phyloP scores from a whole-genome alignment of 2,113 vertebrate genomes.

The Larimichthys polyactis region DNA sequence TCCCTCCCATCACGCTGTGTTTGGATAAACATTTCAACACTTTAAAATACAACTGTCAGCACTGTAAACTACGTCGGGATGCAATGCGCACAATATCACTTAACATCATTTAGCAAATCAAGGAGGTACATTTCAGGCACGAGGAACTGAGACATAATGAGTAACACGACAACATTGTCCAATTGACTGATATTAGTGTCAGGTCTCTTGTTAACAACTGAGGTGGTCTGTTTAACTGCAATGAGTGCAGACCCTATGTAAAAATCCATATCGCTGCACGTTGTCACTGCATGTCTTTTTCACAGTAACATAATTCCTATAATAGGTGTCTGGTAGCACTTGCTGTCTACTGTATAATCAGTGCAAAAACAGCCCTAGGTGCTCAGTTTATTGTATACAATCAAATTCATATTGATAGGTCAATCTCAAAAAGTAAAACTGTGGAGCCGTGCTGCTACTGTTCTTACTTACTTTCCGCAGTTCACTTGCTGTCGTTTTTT shows the following conservation, averaged over 20 bases:
- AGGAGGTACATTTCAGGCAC: slow-evolving; percentile 23
- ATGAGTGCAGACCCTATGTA: slow-evolving; percentile 24
- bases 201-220: slow-evolving; percentile 66
- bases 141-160: slow-evolving; percentile 56
- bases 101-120: slow-evolving; percentile 53
- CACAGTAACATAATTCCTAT: slow-evolving; percentile 57
- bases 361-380: slow-evolving; percentile 38
- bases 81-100: slow-evolving; percentile 35
- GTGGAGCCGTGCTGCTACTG: slow-evolving; percentile 9
- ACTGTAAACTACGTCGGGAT: slow-evolving; percentile 42
- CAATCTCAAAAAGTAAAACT: slow-evolving; percentile 32
- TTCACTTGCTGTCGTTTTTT: slow-evolving; percentile 43
- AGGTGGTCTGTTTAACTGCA: slow-evolving; percentile 25
- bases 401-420: slow-evolving; percentile 48
- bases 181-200: slow-evolving; percentile 78
- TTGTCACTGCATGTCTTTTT: slow-evolving; percentile 60
- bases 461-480: slow-evolving; percentile 12
- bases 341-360: slow-evolving; percentile 43
- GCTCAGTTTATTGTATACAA: slow-evolving; percentile 31
- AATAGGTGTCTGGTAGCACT: slow-evolving; percentile 48
- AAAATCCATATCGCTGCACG: slow-evolving; percentile 41
- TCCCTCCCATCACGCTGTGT: slow-evolving; percentile 44
- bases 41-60: slow-evolving; percentile 63
- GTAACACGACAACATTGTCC: slow-evolving; percentile 52
- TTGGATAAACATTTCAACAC: slow-evolving; percentile 59